A percentile compares a stretch with the other conserved stretches of the same genome.
Evolutionary conservation across 2,113 vertebrate genomes (phyloP).

Genomic region (Mellivora capensis): DNA sequence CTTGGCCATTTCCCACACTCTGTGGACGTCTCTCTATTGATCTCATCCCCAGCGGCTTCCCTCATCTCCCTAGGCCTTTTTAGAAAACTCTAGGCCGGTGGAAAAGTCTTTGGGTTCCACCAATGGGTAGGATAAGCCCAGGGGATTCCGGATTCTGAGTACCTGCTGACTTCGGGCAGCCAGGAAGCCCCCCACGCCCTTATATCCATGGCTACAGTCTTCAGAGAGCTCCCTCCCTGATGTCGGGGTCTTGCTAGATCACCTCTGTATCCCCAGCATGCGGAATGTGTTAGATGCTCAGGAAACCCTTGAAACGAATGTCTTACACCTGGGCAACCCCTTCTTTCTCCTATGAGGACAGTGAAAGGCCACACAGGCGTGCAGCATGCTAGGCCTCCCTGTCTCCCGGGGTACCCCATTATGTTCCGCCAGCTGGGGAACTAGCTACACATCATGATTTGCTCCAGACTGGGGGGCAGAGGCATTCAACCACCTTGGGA

Average conservation of each 20-base stretch:
- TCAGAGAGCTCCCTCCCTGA: not conserved
- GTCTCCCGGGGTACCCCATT: not conserved
- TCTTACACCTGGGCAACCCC: not conserved
- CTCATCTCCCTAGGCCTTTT: not conserved
- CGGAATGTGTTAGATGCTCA: not conserved
- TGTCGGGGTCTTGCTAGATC: no score
- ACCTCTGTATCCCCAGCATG: not conserved
- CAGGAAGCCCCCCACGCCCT: not conserved
- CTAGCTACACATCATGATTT: accelerated
- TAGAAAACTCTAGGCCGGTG: not conserved
- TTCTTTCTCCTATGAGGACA: not conserved
- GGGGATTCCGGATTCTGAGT: not conserved
- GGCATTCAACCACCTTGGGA: not conserved
- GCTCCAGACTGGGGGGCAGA: not conserved
- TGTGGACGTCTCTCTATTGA: not conserved
- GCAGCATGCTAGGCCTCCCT: not conserved
- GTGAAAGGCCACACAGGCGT: accelerated
- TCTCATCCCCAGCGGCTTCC: not conserved
- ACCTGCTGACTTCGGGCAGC: not conserved
- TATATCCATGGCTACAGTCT: not conserved
- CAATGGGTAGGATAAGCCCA: not conserved
- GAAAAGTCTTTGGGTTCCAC: not conserved
- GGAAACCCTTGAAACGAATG: not conserved
- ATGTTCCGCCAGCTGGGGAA: not conserved
- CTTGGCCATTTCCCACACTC: not conserved